These are phyloP conservation scores for Aptenodytes forsteri DNA, from an alignment of 2,113 vertebrate genomes.

Conservation along the genomic window DNA sequence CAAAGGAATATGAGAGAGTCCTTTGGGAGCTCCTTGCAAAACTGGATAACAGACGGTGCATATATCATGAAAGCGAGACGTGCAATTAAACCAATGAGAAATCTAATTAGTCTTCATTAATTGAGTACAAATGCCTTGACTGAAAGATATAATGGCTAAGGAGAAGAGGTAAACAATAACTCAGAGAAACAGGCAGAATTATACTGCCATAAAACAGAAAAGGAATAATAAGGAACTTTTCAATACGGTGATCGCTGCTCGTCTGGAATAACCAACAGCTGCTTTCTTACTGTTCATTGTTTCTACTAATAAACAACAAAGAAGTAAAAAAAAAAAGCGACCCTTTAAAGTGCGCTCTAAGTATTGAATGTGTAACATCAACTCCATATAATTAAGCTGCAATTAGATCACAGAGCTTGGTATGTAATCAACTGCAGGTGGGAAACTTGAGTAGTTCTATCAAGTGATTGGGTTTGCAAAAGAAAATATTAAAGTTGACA, in stretches of 20 bases:
- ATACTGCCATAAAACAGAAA: background rate
- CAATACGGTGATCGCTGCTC: background rate
- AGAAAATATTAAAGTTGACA: conserved; percentile 11
- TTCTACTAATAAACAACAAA: background rate
- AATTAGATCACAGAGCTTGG: conserved; percentile 1
- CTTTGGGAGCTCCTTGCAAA: background rate
- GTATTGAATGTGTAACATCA: background rate
- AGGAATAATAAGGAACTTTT: background rate
- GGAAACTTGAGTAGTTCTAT: background rate
- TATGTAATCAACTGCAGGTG: background rate
- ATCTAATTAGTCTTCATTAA: conserved; percentile 18
- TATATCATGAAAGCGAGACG: background rate
- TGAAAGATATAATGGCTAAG: background rate
- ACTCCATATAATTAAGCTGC: background rate
- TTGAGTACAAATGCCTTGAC: background rate
- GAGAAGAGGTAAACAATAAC: background rate
- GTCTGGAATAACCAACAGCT: background rate
- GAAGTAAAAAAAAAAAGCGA: background rate
- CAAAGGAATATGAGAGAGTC: background rate
- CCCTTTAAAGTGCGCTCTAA: background rate
- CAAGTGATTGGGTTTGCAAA: background rate
- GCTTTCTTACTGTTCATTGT: background rate
- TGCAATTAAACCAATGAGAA: conserved; percentile 10
- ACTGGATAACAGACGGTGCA: background rate
- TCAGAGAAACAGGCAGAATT: background rate